A percentile compares a stretch with the other conserved stretches of the same genome.
phyloP scores from a whole-genome alignment of 2,797 vertebrate genomes.

The Aldrovandia affinis region DNA sequence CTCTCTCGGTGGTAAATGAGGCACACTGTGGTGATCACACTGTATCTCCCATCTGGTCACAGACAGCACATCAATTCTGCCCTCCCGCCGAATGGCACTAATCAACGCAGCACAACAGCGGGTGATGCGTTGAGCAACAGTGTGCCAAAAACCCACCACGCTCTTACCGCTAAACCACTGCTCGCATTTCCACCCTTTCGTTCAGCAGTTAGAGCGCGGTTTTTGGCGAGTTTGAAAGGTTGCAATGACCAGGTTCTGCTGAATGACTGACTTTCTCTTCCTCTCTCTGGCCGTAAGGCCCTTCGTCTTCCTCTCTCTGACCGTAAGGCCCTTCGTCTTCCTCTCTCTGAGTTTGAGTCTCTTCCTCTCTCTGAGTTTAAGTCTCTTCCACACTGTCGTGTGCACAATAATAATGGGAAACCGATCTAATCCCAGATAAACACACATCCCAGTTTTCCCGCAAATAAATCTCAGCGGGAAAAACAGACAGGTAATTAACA shows the following conservation, averaged over 20 bases:
- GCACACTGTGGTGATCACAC: constrained; percentile 53
- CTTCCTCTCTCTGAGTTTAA: neutral
- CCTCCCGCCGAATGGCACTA: constrained; percentile 2
- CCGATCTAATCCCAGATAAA: neutral
- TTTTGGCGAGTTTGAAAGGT: neutral
- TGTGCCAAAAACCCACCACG: too few relatives aligned
- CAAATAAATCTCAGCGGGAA: neutral
- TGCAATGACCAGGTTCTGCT: too few relatives aligned
- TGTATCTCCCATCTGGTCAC: constrained; percentile 62
- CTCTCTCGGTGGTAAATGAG: constrained; percentile 66
- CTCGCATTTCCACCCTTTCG: neutral
- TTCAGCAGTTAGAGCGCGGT: neutral
- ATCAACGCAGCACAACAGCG: neutral
- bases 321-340: too few relatives aligned
- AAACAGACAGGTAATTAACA: constrained; percentile 20
- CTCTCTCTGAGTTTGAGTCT: neutral
- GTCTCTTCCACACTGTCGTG: neutral
- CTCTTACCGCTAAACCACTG: constrained; percentile 32
- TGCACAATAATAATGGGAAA: neutral
- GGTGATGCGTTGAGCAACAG: neutral
- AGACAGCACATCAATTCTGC: constrained; percentile 49
- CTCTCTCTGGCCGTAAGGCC: too few relatives aligned
- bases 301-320: too few relatives aligned
- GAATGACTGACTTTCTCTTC: too few relatives aligned
- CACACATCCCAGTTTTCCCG: neutral